Evolutionary conservation across 2,888 invertebrate genomes (phyloP), one percentile per base, ranked within the genome.

Genomic region (Cantharis nigra): DNA sequence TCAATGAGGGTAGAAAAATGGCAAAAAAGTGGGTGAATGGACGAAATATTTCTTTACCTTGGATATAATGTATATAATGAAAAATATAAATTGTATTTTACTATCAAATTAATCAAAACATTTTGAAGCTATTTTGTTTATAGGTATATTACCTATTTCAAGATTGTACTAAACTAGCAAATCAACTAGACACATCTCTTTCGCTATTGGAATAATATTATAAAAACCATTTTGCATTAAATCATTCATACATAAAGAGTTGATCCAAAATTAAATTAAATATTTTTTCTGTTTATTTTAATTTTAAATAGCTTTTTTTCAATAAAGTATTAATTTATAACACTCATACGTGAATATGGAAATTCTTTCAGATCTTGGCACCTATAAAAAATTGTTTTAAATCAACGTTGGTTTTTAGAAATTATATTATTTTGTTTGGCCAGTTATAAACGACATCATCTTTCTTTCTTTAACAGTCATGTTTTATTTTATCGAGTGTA

Each of bases 301-400:
- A 77, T 64, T 78, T 16, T 78, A 83, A 82, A 81, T 82, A 82
- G 81, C 74, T 78, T 82, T 81, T 82, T 80, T 79, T 81, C 81
- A 83, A 83, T 81, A 81, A 63, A 63, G 64, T 74, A 20, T 70
- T 30, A 63, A n/a, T 49, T 49, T 49, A n/a, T 9, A 49, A 49
- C 13, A 9, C 5, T 26, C 18, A 9, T 64, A 64, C 1, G 13
- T 18, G 20, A 64, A 64, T 64, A 20, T 18, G 18, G 18, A 64
- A 11, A 18, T 13, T 64, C 5, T 18, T 64, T 67, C 23, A 67
- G 13, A n/a, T 26, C n/a, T 13, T 26, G 16, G 70, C 49, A 49
- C 13, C 9, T 70, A 20, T 16, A 70, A 33, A 20, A 33, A 11
- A n/a, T 16, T 20, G 9, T 20, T 16, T 26, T 70, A 9, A 30